A percentile compares a stretch with the other conserved stretches of the same genome.
Conservation (phyloP, 2,888 invertebrate genomes). For the Melanostoma scalare region DNA sequence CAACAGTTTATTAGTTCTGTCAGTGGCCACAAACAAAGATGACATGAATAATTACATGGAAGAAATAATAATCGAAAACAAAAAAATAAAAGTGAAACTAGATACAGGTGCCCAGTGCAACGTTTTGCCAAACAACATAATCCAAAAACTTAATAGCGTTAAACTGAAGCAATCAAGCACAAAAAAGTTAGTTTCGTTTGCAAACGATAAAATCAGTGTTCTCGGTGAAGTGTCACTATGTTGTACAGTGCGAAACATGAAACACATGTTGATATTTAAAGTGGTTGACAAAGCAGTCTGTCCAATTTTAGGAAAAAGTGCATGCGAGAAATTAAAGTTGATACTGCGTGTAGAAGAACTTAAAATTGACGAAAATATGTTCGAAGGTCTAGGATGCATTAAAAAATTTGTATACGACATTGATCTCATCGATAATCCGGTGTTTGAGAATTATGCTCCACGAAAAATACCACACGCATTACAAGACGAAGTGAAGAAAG, state of each 20-base stretch:
- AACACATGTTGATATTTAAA: constrained; percentile 39
- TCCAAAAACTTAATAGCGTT: constrained; percentile 32
- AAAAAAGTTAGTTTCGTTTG: constrained; percentile 34
- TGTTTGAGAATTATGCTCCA: constrained; percentile 27
- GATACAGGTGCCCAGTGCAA: constrained; percentile 65
- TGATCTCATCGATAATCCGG: constrained; percentile 37
- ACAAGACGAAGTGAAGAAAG: constrained; percentile 29
- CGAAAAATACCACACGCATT: constrained; percentile 34
- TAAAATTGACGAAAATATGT: constrained; percentile 35
- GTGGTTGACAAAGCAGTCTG: constrained; percentile 43
- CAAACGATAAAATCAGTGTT: constrained; percentile 53
- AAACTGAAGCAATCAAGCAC: constrained; percentile 23
- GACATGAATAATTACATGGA: constrained; percentile 54
- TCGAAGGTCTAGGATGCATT: constrained; percentile 57
- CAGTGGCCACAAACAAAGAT: constrained; percentile 59
- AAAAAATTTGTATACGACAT: constrained; percentile 49
- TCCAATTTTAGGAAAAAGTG: constrained; percentile 49
- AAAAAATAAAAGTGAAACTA: constrained; percentile 62
- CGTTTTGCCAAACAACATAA: constrained; percentile 45
- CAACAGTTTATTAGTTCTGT: constrained; percentile 62
- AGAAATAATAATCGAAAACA: constrained; percentile 58
- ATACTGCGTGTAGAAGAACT: constrained; percentile 48
- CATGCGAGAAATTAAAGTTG: constrained; percentile 52
- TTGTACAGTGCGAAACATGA: constrained; percentile 36
- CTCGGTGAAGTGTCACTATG: constrained; percentile 39